Percentiles rank a stretch among this genome's conserved stretches.
Evolutionary conservation across 2,888 invertebrate genomes (phyloP).

Genomic region (Chironomus tentans): DNA sequence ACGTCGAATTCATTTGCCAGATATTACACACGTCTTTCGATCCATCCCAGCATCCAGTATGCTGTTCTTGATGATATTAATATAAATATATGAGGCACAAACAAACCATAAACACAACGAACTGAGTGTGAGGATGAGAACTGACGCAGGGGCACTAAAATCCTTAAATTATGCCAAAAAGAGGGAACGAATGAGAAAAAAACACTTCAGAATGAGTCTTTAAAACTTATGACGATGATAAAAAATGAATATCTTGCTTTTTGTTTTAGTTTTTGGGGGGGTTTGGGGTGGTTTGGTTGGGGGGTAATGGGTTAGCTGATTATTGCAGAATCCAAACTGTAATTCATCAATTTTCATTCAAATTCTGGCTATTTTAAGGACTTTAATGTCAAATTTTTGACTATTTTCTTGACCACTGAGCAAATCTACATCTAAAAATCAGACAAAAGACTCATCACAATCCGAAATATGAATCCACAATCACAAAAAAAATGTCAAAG

Average conservation of each 20-base stretch:
- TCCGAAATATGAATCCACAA: not conserved
- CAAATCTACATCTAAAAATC: too few species aligned
- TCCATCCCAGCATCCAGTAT: not conserved
- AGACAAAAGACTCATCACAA: too few species aligned
- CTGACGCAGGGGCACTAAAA: not conserved
- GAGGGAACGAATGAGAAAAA: not conserved
- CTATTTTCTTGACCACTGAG: too few species aligned
- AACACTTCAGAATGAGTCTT: not conserved
- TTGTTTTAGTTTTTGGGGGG: not conserved
- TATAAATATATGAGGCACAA: constrained; percentile 14
- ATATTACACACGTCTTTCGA: not conserved
- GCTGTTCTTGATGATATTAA: constrained; percentile 7
- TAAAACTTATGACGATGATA: not conserved
- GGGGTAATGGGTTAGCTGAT: too few species aligned
- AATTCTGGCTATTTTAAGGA: too few species aligned
- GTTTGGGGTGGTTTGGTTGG: not conserved
- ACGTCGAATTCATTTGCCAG: constrained; percentile 8
- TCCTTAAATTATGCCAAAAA: not conserved
- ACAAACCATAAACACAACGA: not conserved
- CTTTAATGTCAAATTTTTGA: too few species aligned
- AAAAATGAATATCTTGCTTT: not conserved
- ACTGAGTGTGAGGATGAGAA: not conserved
- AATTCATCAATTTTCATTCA: too few species aligned
- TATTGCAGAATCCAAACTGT: too few species aligned
- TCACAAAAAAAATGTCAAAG: not conserved